Conservation (phyloP, 2,888 invertebrate genomes). For the Ochlodes sylvanus region DNA sequence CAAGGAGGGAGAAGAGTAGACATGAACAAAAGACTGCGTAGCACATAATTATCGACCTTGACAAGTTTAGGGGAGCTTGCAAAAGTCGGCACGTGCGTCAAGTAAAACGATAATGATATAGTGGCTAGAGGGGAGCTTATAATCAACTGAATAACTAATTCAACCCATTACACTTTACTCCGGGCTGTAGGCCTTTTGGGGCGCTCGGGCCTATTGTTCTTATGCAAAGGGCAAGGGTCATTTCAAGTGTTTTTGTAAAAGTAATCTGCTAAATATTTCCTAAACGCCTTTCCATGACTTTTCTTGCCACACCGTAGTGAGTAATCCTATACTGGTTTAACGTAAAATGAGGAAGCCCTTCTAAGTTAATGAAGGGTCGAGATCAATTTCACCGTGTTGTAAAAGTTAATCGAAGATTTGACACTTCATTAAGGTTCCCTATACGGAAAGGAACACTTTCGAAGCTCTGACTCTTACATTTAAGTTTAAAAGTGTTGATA, state of each 20-base stretch:
- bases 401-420: slow-evolving; percentile 20
- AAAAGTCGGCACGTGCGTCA: slow-evolving; percentile 75
- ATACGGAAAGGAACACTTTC: background rate
- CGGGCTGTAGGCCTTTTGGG: slow-evolving; percentile 71
- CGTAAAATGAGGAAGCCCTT: slow-evolving; percentile 34
- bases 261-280: slow-evolving; percentile 55
- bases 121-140: slow-evolving; percentile 76
- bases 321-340: slow-evolving; percentile 35
- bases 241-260: slow-evolving; percentile 64
- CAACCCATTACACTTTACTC: slow-evolving; percentile 77
- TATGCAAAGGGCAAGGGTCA: slow-evolving; percentile 54
- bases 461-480: too few relatives aligned
- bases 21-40: slow-evolving; percentile 62
- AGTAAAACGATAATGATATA: slow-evolving; percentile 82
- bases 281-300: slow-evolving; percentile 25
- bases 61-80: slow-evolving; percentile 68
- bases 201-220: slow-evolving; percentile 58
- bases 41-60: slow-evolving; percentile 79
- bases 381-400: slow-evolving; percentile 32
- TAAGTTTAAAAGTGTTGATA: too few relatives aligned
- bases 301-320: slow-evolving; percentile 29
- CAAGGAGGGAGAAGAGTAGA: slow-evolving; percentile 51
- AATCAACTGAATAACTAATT: slow-evolving; percentile 84
- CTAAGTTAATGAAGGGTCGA: slow-evolving; percentile 27
- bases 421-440: background rate